Base-by-base conservation (phyloP, 2,797 vertebrate species). In the Silurus lanzhouensis region DNA sequence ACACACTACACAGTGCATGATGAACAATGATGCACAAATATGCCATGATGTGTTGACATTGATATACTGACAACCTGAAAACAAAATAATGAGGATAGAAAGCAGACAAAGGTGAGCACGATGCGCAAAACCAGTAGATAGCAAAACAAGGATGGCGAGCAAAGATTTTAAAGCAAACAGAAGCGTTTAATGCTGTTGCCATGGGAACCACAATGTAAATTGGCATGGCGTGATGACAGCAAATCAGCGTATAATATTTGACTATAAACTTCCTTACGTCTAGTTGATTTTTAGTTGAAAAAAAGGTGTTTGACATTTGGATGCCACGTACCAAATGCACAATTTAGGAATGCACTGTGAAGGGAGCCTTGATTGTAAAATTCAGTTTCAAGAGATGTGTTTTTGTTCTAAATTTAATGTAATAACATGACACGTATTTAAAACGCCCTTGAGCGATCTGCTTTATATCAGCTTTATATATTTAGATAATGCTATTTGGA, bases 171-270 rank as follows among this genome's bases (percentile, higher is more conserved):
- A 79, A 14, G 20, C 57, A 61, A 61, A 46, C 58, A 63, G 10
- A 79, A 64, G 12, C 3, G 15, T 79, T 6, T 64, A 20, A 6
- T 63, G 77, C 77, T 79, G 77, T 79, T 79, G 38, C 38, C 60
- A 79, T 63, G 38, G 77, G 38, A 79, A 63, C 60, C 20, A 6
- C 20, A 48, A 15, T 48, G 58, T 61, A 22, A 79, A 25, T 63
- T 46, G 22, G 58, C 38, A 63, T 20, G 7, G 22, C 60, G 15
- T 46, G 60, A 79, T 8, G 13, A 79, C 20, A 79, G 76, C 57
- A 61, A 78, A 78, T 78, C 57, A 61, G 31, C 19, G 22, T 78
- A 61, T 5, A 78, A 61, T 17, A 22, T 57, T 78, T 38, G 27
- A 78, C 31, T 5, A 78, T 61, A 6, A 61, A 61, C 57, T 78